Conservation (phyloP, 1,140 invertebrate genomes). For the Andrena cerasifolii region DNA sequence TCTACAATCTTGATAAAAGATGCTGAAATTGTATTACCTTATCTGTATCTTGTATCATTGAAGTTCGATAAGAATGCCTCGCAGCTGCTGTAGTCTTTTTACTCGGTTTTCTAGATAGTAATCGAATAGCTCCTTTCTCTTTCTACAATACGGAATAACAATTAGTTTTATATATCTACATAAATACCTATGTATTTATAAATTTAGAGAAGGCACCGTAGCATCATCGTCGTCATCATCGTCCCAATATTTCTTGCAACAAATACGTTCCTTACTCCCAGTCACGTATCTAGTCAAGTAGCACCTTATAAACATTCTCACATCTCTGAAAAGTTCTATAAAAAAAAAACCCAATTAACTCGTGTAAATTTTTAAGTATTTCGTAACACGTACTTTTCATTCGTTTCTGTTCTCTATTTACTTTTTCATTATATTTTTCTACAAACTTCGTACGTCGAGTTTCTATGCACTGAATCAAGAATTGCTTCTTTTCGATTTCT, state of each 20-base stretch:
- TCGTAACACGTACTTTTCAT: conserved; percentile 63
- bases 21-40: conserved; percentile 19
- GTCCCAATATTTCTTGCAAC: conserved; percentile 43
- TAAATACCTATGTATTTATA: conserved; percentile 12
- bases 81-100: not conserved
- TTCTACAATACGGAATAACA: conserved; percentile 8
- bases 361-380: not conserved
- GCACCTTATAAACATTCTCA: conserved; percentile 57
- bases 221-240: no score
- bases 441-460: conserved; percentile 65
- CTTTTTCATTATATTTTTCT: conserved; percentile 67
- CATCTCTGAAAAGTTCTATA: conserved; percentile 54
- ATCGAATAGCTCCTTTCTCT: no score
- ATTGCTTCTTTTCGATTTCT: conserved; percentile 65
- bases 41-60: not conserved
- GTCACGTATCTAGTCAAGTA: conserved; percentile 51
- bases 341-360: conserved; percentile 1
- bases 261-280: conserved; percentile 34
- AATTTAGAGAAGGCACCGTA: conserved; percentile 35
- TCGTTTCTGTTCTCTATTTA: conserved; percentile 59
- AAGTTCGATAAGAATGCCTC: not conserved
- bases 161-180: not conserved
- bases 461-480: conserved; percentile 51
- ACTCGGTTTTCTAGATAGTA: not conserved
- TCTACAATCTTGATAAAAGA: not conserved